phyloP scores from a whole-genome alignment of 2,113 vertebrate species.

The Pyrgilauda ruficollis region DNA sequence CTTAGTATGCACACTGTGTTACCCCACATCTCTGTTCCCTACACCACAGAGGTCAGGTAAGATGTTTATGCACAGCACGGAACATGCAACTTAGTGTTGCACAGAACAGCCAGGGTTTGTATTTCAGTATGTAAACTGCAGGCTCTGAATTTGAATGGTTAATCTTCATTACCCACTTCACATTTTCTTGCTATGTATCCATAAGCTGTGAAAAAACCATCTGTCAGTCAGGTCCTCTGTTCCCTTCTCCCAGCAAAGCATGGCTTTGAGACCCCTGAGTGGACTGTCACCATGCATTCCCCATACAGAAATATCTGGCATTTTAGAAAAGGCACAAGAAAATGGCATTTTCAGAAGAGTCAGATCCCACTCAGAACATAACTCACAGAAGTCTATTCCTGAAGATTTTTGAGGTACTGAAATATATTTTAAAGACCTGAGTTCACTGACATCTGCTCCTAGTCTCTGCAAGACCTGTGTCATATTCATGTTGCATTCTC shows the following conservation, averaged over 20 bases:
- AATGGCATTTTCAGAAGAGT: slow-evolving; percentile 7
- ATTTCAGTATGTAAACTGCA: neutral
- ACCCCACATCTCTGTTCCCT: neutral
- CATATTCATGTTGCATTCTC: neutral
- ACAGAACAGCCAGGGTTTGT: neutral
- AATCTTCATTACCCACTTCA: neutral
- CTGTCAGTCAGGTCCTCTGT: neutral
- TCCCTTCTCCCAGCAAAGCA: neutral
- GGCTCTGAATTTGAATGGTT: neutral
- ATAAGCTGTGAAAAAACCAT: neutral
- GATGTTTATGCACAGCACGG: neutral
- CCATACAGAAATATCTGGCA: neutral
- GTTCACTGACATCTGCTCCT: slow-evolving; percentile 37
- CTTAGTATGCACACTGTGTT: neutral
- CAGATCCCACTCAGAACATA: neutral
- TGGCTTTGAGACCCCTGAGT: neutral
- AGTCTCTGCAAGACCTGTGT: slow-evolving; percentile 28
- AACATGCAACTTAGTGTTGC: neutral
- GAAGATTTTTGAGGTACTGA: neutral
- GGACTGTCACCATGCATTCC: neutral
- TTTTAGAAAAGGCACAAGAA: slow-evolving; percentile 51
- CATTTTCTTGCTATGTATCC: neutral
- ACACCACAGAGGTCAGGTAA: neutral
- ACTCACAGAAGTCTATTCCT: neutral
- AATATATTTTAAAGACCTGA: slow-evolving; percentile 22